These are phyloP conservation scores for Proisotoma minuta DNA, from an alignment of 2,888 invertebrate genomes.

Conservation along the genomic window DNA sequence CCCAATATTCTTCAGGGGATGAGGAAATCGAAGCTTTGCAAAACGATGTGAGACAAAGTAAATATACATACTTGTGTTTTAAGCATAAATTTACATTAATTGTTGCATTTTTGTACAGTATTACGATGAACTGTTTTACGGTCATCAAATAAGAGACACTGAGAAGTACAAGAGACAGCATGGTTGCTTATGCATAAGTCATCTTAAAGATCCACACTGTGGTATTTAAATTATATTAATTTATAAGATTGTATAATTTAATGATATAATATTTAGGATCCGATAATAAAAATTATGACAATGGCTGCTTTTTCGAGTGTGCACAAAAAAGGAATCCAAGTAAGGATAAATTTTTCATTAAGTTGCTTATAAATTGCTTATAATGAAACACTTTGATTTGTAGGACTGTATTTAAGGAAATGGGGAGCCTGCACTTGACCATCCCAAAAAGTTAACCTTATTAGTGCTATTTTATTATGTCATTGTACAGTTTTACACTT, in stretches of 20 bases:
- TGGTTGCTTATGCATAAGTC: slow-evolving; percentile 28
- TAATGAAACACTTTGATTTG: slow-evolving; percentile 4
- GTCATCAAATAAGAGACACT: slow-evolving; percentile 24
- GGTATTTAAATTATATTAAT: slow-evolving; percentile 8
- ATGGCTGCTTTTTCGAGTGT: slow-evolving; percentile 37
- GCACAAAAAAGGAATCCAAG: slow-evolving; percentile 32
- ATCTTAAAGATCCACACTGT: slow-evolving; percentile 33
- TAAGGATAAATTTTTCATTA: slow-evolving; percentile 2
- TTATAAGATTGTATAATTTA: not conserved
- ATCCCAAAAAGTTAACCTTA: no score
- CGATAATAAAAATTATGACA: slow-evolving; percentile 28
- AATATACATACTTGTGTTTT: no score
- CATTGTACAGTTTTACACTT: no score
- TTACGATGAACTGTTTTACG: slow-evolving; percentile 26
- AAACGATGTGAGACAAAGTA: no score
- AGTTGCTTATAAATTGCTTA: not conserved
- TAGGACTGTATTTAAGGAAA: slow-evolving; percentile 21
- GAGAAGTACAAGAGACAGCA: slow-evolving; percentile 27
- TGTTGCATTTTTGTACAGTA: slow-evolving; percentile 17
- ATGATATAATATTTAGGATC: not conserved
- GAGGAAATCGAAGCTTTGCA: no score
- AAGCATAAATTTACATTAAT: no score
- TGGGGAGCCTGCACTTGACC: slow-evolving; percentile 25
- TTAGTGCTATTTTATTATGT: no score
- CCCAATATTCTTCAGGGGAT: no score